phyloP scores from a whole-genome alignment of 2,797 vertebrate genomes.

The Lemur catta region DNA sequence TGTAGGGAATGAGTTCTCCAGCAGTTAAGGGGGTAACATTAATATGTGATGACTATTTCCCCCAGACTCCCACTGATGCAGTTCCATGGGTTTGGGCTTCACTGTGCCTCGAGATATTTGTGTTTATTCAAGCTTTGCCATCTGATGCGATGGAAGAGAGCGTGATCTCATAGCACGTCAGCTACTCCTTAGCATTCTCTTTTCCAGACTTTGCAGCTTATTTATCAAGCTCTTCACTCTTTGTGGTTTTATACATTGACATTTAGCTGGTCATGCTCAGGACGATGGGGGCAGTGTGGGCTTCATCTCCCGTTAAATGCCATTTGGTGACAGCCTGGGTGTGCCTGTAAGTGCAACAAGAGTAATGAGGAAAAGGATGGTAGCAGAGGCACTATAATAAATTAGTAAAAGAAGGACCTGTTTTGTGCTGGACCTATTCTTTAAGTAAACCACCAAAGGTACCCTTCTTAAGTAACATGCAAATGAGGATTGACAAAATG shows the following conservation, averaged over 20 bases:
- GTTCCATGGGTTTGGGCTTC: conserved; percentile 29
- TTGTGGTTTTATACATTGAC: conserved; percentile 57
- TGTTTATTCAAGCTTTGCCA: not conserved
- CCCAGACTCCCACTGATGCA: conserved; percentile 42
- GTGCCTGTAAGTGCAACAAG: conserved; percentile 58
- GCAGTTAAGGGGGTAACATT: conserved; percentile 46
- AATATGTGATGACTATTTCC: conserved; percentile 24
- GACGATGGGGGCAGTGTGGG: not conserved
- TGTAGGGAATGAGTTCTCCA: not conserved
- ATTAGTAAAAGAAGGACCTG: conserved; percentile 63
- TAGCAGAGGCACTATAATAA: conserved; percentile 63
- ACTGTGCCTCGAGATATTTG: not conserved
- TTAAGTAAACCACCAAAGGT: conserved; percentile 60
- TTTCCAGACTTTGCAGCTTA: conserved; percentile 42
- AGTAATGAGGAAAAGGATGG: conserved; percentile 53
- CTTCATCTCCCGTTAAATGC: conserved; percentile 51
- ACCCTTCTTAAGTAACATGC: conserved; percentile 61
- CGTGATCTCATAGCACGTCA: not conserved
- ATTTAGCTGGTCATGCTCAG: not conserved
- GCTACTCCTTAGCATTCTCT: conserved; percentile 3
- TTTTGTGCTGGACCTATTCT: conserved; percentile 63
- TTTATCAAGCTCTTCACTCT: conserved; percentile 14
- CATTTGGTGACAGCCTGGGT: conserved; percentile 57
- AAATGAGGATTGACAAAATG: conserved; percentile 62
- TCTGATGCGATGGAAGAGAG: not conserved